Conservation (phyloP, 1,140 invertebrate genomes). For the Zaprionus vittiger region DNA sequence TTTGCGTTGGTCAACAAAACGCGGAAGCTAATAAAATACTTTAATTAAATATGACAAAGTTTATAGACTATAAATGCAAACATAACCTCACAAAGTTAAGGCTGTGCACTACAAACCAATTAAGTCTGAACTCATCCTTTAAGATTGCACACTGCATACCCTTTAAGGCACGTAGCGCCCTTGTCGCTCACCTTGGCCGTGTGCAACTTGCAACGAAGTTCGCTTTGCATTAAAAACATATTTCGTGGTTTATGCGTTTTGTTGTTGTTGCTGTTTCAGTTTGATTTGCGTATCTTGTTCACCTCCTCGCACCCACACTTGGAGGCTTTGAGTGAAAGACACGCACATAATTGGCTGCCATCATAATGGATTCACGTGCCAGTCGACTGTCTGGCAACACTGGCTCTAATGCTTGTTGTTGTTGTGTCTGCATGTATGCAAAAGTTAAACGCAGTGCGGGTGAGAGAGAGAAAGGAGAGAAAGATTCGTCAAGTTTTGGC, state of each 20-base stretch:
- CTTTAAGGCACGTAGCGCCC: slow-evolving; percentile 32
- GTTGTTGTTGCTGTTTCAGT: slow-evolving; percentile 43
- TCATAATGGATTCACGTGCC: slow-evolving; percentile 75
- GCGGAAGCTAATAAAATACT: not conserved
- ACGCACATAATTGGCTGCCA: slow-evolving; percentile 79
- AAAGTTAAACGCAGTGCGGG: slow-evolving; percentile 47
- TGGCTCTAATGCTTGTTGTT: slow-evolving; percentile 13
- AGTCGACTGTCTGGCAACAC: slow-evolving; percentile 45
- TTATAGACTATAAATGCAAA: not conserved
- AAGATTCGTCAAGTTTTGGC: slow-evolving; percentile 39
- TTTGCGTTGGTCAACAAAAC: not conserved
- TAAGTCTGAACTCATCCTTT: not conserved
- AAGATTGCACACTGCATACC: not conserved
- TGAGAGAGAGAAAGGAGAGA: slow-evolving; percentile 21
- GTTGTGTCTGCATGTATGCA: slow-evolving; percentile 18
- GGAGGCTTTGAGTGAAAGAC: slow-evolving; percentile 43
- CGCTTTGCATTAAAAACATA: slow-evolving; percentile 77
- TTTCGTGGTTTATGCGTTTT: slow-evolving; percentile 60
- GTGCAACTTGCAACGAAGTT: slow-evolving; percentile 66
- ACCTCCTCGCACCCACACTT: not conserved
- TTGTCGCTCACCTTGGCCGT: slow-evolving; percentile 72
- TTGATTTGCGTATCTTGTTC: slow-evolving; percentile 54
- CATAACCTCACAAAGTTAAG: not conserved
- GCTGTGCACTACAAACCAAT: not conserved
- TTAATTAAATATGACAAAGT: not conserved